A percentile compares a stretch with the other conserved stretches of the same genome.
Conservation (phyloP, 2,888 invertebrate genomes). For the Zootermopsis nevadensis region DNA sequence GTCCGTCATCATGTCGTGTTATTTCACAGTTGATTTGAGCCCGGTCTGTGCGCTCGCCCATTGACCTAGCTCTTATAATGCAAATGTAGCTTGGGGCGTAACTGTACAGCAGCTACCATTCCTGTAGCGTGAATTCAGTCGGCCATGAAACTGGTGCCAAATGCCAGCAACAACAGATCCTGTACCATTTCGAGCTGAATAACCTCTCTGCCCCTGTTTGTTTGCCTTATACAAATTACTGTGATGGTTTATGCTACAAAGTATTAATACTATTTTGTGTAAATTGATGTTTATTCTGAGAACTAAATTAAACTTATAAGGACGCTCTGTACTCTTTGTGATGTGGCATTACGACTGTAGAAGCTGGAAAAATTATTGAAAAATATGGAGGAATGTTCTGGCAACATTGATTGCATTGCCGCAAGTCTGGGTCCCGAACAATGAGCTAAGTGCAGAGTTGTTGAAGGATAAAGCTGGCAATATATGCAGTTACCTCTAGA, state of each 20-base stretch:
- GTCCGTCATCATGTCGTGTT: conserved; percentile 10
- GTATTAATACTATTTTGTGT: not conserved
- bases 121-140: conserved; percentile 3
- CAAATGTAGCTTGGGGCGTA: conserved; percentile 11
- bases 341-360: too few species aligned
- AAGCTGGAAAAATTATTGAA: too few species aligned
- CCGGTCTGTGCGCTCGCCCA: not conserved
- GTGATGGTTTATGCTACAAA: not conserved
- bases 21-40: conserved; percentile 35
- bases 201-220: not conserved
- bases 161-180: conserved; percentile 15
- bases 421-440: too few species aligned
- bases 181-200: not conserved
- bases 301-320: too few species aligned
- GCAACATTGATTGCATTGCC: too few species aligned
- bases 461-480: too few species aligned
- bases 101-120: conserved; percentile 24
- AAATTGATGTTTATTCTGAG: not conserved
- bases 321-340: too few species aligned
- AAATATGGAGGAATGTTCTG: too few species aligned
- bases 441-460: too few species aligned
- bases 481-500: too few species aligned
- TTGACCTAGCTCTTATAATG: not conserved
- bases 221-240: not conserved
- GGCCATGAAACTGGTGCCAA: conserved; percentile 31